Percentiles rank a stretch among this genome's conserved stretches.
These are phyloP conservation scores for Rugalucina vietnamica DNA, from an alignment of 2,888 invertebrate species.

Conservation along the genomic window DNA sequence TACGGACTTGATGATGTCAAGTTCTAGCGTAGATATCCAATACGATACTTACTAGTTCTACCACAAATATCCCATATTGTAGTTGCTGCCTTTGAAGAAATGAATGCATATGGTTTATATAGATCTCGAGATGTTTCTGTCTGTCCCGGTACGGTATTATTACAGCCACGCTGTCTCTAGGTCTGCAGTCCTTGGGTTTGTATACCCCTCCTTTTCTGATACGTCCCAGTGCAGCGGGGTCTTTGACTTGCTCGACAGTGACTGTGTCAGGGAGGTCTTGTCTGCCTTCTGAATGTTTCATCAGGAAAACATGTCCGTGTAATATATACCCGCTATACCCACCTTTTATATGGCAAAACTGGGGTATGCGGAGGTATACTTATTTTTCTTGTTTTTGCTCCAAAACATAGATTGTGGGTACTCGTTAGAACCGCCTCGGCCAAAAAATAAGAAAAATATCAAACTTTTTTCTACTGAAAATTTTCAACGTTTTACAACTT, in stretches of 20 bases:
- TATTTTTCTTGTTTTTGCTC: no score
- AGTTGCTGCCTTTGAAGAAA: not conserved
- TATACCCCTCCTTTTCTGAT: not conserved
- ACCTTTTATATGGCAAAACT: no score
- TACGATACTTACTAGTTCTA: slow-evolving; percentile 6
- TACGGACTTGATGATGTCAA: no score
- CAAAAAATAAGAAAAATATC: no score
- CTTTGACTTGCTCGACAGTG: not conserved
- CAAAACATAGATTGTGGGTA: no score
- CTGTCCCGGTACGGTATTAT: slow-evolving; percentile 7
- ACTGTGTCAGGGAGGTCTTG: not conserved
- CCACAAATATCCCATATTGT: slow-evolving; percentile 3
- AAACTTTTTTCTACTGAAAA: no score
- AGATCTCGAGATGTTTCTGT: not conserved
- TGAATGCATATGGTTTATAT: not conserved
- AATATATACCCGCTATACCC: no score
- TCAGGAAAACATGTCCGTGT: no score
- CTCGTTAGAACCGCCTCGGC: no score
- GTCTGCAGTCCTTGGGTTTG: not conserved
- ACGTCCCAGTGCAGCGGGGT: not conserved
- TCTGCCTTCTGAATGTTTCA: not conserved
- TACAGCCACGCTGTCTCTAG: not conserved
- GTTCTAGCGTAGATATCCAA: no score
- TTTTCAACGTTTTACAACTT: no score
- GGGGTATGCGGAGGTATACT: no score